Conservation (phyloP, 2,113 vertebrate genomes). For the Neolamprologus variostigma region DNA sequence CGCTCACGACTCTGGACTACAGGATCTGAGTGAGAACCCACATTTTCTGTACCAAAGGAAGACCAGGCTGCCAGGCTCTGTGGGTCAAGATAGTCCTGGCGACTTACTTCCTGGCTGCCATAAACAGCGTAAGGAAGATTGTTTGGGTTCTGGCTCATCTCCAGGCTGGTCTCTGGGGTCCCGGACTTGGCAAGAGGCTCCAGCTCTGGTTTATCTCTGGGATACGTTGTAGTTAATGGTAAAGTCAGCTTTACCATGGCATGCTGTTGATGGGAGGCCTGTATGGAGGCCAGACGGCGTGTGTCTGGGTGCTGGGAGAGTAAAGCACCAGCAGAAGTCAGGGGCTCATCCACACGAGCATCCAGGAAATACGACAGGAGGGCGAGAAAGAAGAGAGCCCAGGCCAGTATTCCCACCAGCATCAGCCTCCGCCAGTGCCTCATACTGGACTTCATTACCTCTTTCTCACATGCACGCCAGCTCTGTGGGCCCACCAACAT, state of each 20-base stretch:
- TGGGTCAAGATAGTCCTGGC: conserved; percentile 53
- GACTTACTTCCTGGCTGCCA: conserved; percentile 44
- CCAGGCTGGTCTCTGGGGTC: conserved; percentile 11
- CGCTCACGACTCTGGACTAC: conserved; percentile 48
- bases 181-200: conserved; percentile 3
- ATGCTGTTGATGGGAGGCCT: conserved; percentile 71
- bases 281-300: conserved; percentile 79
- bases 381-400: conserved; percentile 86
- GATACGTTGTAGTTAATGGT: not conserved
- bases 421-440: conserved; percentile 91
- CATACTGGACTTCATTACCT: conserved; percentile 89
- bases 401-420: conserved; percentile 86
- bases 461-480: conserved; percentile 25
- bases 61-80: conserved; percentile 71
- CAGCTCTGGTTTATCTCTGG: not conserved
- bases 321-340: conserved; percentile 74
- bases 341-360: conserved; percentile 76
- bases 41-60: conserved; percentile 63
- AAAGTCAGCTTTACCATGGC: not conserved
- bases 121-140: conserved; percentile 35
- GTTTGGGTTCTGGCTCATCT: conserved; percentile 36
- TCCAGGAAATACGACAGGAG: conserved; percentile 94
- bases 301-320: conserved; percentile 78
- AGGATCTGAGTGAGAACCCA: conserved; percentile 54
- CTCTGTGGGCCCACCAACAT: conserved; percentile 24